Conservation (phyloP, 2,888 invertebrate genomes). For the Acleris literana region DNA sequence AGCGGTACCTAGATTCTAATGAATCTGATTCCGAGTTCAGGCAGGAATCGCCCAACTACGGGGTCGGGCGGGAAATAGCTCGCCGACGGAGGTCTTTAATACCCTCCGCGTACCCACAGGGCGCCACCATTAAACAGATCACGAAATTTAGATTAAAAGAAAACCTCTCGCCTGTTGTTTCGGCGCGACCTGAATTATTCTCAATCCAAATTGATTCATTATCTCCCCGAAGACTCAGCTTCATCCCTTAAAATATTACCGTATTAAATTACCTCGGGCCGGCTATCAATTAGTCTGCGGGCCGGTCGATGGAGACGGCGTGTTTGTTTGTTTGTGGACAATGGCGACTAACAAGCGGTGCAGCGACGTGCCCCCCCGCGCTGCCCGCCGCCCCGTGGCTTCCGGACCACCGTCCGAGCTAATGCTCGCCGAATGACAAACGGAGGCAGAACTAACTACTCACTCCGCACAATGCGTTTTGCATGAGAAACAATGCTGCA, state of each 20-base stretch:
- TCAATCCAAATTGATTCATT: slow-evolving; percentile 30
- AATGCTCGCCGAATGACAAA: neutral
- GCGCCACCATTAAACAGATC: slow-evolving; percentile 13
- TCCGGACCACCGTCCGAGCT: neutral
- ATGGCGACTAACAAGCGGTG: slow-evolving; percentile 3
- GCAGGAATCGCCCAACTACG: neutral
- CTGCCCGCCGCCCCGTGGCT: neutral
- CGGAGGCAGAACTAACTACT: neutral
- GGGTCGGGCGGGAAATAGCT: slow-evolving; percentile 13
- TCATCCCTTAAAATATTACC: slow-evolving; percentile 15
- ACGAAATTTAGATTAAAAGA: slow-evolving; percentile 30
- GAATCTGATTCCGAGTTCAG: slow-evolving; percentile 10
- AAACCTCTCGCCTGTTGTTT: slow-evolving; percentile 19
- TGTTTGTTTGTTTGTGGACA: neutral
- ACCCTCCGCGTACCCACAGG: neutral
- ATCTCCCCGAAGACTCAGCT: slow-evolving; percentile 18
- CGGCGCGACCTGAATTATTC: slow-evolving; percentile 21
- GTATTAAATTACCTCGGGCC: slow-evolving; percentile 23
- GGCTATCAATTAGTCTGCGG: neutral
- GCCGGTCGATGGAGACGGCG: neutral
- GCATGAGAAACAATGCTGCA: too few relatives aligned
- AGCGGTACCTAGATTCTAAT: slow-evolving; percentile 3
- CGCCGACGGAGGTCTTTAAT: slow-evolving; percentile 2
- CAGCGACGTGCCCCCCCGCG: neutral
- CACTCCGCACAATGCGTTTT: neutral